Evolutionary conservation across 2,113 vertebrate genomes (phyloP).

Genomic region (Misgurnus anguillicaudatus): DNA sequence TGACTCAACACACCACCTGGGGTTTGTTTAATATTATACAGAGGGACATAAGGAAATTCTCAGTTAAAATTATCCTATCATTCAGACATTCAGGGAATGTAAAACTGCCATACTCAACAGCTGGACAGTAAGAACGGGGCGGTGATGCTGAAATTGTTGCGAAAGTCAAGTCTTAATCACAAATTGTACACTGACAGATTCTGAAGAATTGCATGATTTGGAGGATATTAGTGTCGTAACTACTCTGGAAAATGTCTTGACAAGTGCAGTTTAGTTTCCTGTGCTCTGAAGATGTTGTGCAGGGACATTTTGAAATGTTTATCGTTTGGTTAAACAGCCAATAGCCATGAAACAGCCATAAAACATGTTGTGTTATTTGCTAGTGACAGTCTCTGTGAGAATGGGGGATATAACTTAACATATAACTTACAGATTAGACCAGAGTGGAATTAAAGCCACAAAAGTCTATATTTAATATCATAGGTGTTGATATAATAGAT

Average conservation of each 20-base stretch:
- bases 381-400: too few relatives aligned
- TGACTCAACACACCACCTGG: conserved; percentile 60
- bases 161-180: not conserved
- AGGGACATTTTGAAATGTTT: too few relatives aligned
- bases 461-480: not conserved
- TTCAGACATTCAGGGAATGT: conserved; percentile 39
- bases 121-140: not conserved
- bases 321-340: too few relatives aligned
- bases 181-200: not conserved
- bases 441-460: too few relatives aligned
- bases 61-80: conserved; percentile 37
- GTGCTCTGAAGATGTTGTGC: too few relatives aligned
- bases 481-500: not conserved
- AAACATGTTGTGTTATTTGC: too few relatives aligned
- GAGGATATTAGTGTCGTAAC: too few relatives aligned
- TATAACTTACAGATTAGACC: too few relatives aligned
- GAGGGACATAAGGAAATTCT: conserved; percentile 8
- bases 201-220: not conserved
- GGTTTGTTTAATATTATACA: conserved; percentile 54
- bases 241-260: too few relatives aligned
- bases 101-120: conserved; percentile 2
- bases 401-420: too few relatives aligned
- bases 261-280: too few relatives aligned
- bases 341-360: too few relatives aligned
- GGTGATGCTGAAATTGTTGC: conserved; percentile 14